A percentile compares a stretch with the other conserved stretches of the same genome.
Conservation (phyloP, 2,113 vertebrate genomes). For the Castor canadensis region DNA sequence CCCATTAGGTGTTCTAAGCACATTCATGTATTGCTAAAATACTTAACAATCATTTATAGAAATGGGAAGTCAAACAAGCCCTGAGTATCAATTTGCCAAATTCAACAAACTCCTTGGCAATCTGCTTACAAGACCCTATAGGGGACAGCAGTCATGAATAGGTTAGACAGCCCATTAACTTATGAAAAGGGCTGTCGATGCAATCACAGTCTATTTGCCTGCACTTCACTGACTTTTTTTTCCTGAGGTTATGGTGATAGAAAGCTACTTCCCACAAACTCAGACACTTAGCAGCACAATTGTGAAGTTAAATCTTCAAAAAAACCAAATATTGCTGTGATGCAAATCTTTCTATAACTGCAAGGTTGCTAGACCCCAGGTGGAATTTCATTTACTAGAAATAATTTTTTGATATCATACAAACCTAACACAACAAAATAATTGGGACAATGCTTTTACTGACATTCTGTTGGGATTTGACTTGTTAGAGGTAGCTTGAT, state of each 20-base stretch:
- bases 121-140: constrained; percentile 61
- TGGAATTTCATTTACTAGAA: constrained; percentile 50
- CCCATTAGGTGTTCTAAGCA: constrained; percentile 22
- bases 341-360: constrained; percentile 35
- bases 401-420: constrained; percentile 21
- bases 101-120: constrained; percentile 65
- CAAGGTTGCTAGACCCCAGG: constrained; percentile 26
- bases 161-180: constrained; percentile 66
- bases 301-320: constrained; percentile 27
- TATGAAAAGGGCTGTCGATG: constrained; percentile 59
- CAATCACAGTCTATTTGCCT: constrained; percentile 59
- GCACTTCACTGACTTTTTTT: constrained; percentile 48
- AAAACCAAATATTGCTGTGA: neutral
- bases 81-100: constrained; percentile 61
- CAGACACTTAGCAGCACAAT: neutral
- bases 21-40: constrained; percentile 56
- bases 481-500: constrained; percentile 52
- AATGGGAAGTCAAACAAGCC: constrained; percentile 65
- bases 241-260: constrained; percentile 46
- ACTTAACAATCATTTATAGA: constrained; percentile 37
- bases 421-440: constrained; percentile 62
- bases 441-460: neutral
- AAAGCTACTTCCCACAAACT: constrained; percentile 43
- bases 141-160: constrained; percentile 38
- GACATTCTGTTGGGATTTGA: constrained; percentile 45